These are phyloP conservation scores for Passer domesticus DNA, from an alignment of 2,113 vertebrate species.

Conservation along the genomic window DNA sequence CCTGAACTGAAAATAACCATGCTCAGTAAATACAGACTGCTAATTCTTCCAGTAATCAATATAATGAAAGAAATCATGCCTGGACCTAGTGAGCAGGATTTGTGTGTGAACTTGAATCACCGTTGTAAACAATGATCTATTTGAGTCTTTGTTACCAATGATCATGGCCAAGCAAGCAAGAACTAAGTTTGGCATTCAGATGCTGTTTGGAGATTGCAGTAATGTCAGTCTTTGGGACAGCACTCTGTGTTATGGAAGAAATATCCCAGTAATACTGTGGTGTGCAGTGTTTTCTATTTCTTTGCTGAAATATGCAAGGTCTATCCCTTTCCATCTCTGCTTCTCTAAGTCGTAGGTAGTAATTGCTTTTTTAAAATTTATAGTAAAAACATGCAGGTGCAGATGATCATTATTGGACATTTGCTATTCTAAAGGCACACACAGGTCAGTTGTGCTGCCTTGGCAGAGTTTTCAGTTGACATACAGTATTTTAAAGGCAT, in stretches of 20 bases:
- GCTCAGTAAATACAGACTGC: background rate
- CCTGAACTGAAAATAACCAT: background rate
- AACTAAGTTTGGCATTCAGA: background rate
- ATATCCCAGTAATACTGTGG: background rate
- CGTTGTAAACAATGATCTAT: background rate
- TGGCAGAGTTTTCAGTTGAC: background rate
- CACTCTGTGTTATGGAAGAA: background rate
- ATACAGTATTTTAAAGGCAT: background rate
- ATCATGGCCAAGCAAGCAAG: background rate
- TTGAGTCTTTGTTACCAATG: background rate
- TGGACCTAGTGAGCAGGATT: background rate
- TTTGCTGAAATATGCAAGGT: background rate
- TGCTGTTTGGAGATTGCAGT: background rate
- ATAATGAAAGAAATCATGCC: background rate
- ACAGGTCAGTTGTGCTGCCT: background rate
- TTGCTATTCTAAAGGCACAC: background rate
- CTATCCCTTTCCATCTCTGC: background rate
- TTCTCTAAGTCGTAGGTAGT: background rate
- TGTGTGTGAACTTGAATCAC: accelerated
- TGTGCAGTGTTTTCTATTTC: background rate
- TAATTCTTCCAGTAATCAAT: background rate
- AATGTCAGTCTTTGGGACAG: background rate
- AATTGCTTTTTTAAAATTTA: background rate
- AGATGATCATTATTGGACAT: background rate
- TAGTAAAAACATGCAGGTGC: background rate